Evolutionary conservation across 1,140 invertebrate species (phyloP).

Genomic region (Diprion similis): DNA sequence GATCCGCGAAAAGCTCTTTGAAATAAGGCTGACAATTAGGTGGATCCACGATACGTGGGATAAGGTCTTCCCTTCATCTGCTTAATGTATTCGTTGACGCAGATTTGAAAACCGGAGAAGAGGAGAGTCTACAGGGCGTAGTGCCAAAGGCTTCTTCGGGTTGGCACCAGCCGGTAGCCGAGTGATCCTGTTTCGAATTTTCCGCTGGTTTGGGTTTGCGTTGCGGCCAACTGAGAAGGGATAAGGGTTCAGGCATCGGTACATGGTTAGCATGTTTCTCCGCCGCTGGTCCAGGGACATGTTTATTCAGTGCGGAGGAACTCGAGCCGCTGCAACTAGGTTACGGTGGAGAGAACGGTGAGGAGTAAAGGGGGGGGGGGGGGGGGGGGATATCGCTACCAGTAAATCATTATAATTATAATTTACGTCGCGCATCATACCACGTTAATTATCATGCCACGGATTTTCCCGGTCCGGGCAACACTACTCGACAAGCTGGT

Average conservation of each 20-base stretch:
- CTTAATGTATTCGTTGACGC: slow-evolving; percentile 4
- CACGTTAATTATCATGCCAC: neutral
- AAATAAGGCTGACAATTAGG: too few species aligned
- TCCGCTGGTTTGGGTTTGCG: neutral
- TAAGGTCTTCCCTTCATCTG: neutral
- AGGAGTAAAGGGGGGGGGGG: neutral
- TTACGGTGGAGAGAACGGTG: neutral
- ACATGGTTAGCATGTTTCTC: neutral
- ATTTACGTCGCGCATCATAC: slow-evolving; percentile 4
- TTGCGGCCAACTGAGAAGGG: neutral
- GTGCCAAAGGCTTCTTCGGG: neutral
- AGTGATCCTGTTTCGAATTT: neutral
- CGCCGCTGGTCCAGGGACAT: neutral
- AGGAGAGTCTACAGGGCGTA: neutral
- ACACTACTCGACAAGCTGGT: neutral
- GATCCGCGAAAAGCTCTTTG: too few species aligned
- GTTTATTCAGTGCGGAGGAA: neutral
- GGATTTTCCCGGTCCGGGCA: neutral
- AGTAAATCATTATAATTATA: slow-evolving; percentile 5
- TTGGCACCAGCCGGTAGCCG: neutral
- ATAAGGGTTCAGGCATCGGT: neutral
- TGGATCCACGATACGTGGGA: too few species aligned
- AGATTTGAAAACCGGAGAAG: neutral
- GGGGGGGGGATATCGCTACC: neutral
- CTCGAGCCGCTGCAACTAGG: too few species aligned